A percentile compares a stretch with the other conserved stretches of the same genome.
Conservation (phyloP, 2,113 vertebrate genomes). For the Xenus cinereus region DNA sequence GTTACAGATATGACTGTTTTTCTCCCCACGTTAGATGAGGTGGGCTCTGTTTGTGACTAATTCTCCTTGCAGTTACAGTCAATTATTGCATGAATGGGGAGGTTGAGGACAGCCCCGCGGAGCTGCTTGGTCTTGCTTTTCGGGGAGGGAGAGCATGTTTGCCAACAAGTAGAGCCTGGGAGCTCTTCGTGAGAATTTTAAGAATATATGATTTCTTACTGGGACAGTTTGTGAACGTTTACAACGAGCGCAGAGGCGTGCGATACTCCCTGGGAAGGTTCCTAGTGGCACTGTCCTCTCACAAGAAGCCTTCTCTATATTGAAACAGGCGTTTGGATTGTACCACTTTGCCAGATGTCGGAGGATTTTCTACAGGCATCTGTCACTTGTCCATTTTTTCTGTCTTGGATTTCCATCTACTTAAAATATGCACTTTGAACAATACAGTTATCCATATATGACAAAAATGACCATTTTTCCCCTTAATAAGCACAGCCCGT, state of each 20-base stretch:
- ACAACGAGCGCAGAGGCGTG: background rate
- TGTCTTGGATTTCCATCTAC: background rate
- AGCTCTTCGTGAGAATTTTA: background rate
- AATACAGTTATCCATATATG: background rate
- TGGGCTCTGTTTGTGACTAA: background rate
- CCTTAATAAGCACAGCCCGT: background rate
- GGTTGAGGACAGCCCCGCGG: accelerated
- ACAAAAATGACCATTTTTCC: background rate
- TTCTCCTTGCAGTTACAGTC: background rate
- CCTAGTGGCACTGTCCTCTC: background rate
- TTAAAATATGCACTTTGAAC: background rate
- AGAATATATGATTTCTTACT: background rate
- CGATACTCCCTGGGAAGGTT: background rate
- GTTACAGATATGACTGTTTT: background rate
- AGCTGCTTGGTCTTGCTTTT: background rate
- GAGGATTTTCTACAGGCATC: background rate
- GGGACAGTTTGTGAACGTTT: background rate
- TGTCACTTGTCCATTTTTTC: background rate
- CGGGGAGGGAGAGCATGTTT: background rate
- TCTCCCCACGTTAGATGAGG: background rate
- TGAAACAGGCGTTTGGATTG: background rate
- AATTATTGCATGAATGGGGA: background rate
- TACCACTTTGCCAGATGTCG: background rate
- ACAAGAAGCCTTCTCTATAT: background rate
- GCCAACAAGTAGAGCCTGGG: background rate